phyloP scores from a whole-genome alignment of 2,888 invertebrate species.

The Leuctra nigra region DNA sequence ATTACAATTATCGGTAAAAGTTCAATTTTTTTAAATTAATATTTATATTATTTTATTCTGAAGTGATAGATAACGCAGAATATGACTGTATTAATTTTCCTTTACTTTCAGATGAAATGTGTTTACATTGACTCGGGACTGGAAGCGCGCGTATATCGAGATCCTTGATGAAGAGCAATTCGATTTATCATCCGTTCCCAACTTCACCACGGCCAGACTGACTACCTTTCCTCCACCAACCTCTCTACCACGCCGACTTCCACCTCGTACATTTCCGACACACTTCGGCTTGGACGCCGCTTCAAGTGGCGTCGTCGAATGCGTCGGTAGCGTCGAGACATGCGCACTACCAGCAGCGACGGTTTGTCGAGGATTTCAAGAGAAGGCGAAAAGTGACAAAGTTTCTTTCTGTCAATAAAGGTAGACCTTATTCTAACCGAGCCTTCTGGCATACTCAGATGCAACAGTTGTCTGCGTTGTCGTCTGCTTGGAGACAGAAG shows the following conservation, averaged over 20 bases:
- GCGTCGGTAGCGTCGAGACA: not conserved
- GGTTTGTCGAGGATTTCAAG: constrained; percentile 10
- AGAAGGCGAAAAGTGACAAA: constrained; percentile 14
- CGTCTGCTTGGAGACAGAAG: too few species aligned
- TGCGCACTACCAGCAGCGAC: not conserved
- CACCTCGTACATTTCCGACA: not conserved
- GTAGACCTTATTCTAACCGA: constrained; percentile 4
- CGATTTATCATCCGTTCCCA: not conserved
- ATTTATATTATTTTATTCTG: too few species aligned
- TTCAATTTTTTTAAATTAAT: too few species aligned
- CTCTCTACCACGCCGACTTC: not conserved
- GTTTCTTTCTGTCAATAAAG: constrained; percentile 15
- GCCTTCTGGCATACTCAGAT: not conserved
- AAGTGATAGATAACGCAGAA: too few species aligned
- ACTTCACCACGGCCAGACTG: constrained; percentile 5
- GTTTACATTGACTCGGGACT: not conserved
- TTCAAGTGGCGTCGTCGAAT: not conserved
- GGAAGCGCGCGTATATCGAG: not conserved
- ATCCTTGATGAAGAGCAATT: not conserved
- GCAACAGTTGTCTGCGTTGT: constrained; percentile 10
- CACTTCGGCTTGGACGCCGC: constrained; percentile 1
- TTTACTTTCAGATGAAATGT: too few species aligned
- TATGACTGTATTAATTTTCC: too few species aligned
- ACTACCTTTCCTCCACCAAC: not conserved
- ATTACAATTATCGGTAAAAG: too few species aligned